A percentile compares a stretch with the other conserved stretches of the same genome.
These are phyloP conservation scores for Phallusia fumigata DNA, from an alignment of 23 tunicate genomes.

Conservation along the genomic window DNA sequence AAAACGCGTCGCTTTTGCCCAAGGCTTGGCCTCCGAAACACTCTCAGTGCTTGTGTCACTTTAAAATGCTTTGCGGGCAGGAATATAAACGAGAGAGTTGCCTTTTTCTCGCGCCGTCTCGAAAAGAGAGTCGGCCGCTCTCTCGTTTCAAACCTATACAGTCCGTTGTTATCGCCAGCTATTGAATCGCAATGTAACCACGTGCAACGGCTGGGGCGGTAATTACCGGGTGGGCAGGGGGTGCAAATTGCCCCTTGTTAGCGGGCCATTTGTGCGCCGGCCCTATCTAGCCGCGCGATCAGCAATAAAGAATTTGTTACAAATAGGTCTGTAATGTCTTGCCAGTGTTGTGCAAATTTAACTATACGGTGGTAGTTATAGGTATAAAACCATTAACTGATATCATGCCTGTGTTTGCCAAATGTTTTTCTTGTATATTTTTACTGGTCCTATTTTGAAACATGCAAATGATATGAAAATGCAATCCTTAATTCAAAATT, in stretches of 20 bases:
- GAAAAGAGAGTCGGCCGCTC: background rate
- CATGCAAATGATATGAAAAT: too few relatives aligned
- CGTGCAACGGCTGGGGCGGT: background rate
- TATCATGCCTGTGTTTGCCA: too few relatives aligned
- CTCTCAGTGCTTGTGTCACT: background rate
- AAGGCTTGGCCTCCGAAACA: background rate
- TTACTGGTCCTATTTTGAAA: too few relatives aligned
- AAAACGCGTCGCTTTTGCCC: background rate
- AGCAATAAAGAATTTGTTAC: background rate
- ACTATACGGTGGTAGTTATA: background rate
- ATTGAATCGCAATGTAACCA: background rate
- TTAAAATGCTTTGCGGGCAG: background rate
- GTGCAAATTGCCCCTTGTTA: conserved; percentile 11
- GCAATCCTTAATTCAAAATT: too few relatives aligned
- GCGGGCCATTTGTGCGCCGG: background rate
- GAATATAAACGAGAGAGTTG: background rate
- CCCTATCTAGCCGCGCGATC: background rate
- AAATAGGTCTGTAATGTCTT: conserved; percentile 1
- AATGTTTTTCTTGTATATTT: too few relatives aligned
- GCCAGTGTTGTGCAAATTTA: background rate
- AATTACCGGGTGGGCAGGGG: conserved; percentile 5
- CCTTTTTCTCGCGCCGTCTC: background rate
- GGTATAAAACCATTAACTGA: too few relatives aligned
- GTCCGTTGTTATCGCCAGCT: background rate
- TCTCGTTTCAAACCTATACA: background rate